A percentile compares a stretch with the other conserved stretches of the same genome.
Evolutionary conservation across 2,888 invertebrate genomes (phyloP).

Genomic region (Marasmarcha lunaedactyla): DNA sequence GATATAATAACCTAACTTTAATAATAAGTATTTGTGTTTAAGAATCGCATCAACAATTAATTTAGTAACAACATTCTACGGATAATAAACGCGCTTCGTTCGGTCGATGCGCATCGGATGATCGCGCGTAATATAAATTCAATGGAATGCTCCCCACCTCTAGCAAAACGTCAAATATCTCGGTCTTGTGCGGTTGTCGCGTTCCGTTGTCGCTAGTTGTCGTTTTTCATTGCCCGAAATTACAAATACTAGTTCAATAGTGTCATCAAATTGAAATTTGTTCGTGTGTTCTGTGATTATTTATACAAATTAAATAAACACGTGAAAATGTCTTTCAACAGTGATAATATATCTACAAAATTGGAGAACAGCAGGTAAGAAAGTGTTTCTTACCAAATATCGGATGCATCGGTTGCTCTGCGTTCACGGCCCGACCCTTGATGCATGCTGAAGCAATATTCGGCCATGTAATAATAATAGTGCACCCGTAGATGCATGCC

Average conservation of each 20-base stretch:
- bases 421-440: not conserved
- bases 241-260: constrained; percentile 41
- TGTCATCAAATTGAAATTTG: constrained; percentile 39
- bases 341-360: constrained; percentile 57
- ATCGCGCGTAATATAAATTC: constrained; percentile 61
- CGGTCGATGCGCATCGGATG: constrained; percentile 65
- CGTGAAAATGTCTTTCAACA: constrained; percentile 66
- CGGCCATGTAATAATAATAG: not conserved
- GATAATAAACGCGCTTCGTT: constrained; percentile 43
- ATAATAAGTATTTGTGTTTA: too few relatives aligned
- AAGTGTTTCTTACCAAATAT: constrained; percentile 13
- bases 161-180: constrained; percentile 53
- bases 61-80: constrained; percentile 10
- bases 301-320: constrained; percentile 42
- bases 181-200: constrained; percentile 27
- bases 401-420: not conserved
- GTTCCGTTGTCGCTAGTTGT: constrained; percentile 35
- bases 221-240: constrained; percentile 47
- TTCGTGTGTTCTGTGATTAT: constrained; percentile 61
- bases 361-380: constrained; percentile 69
- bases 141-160: constrained; percentile 47
- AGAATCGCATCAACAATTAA: too few relatives aligned
- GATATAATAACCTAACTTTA: too few relatives aligned
- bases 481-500: not conserved
- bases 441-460: not conserved